Evolutionary conservation across 2,113 vertebrate genomes (phyloP).

Genomic region (Microcebus tavaratra): DNA sequence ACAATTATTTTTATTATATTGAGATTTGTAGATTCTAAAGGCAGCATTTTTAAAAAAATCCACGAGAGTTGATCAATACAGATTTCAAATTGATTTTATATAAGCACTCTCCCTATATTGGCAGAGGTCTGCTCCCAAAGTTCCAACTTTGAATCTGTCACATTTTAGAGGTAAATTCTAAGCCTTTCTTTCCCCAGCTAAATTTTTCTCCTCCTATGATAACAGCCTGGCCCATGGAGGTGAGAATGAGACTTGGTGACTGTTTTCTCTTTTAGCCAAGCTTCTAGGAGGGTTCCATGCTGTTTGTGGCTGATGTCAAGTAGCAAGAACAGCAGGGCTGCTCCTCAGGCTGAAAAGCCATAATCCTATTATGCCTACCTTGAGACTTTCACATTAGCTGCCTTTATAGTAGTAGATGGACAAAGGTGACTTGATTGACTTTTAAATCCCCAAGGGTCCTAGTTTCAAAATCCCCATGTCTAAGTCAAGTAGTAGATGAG

Average conservation of each 20-base stretch:
- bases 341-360: constrained; percentile 25
- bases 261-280: constrained; percentile 36
- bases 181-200: not conserved
- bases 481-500: constrained; percentile 76
- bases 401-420: not conserved
- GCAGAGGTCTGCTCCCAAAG: not conserved
- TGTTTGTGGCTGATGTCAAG: constrained; percentile 57
- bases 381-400: not conserved
- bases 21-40: not conserved
- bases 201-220: not conserved
- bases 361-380: constrained; percentile 73
- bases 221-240: not conserved
- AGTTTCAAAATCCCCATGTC: constrained; percentile 59
- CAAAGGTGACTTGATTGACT: constrained; percentile 68
- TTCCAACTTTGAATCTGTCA: constrained; percentile 17
- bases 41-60: not conserved
- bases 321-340: constrained; percentile 55
- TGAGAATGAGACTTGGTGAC: not conserved
- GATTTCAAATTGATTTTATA: not conserved
- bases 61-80: not conserved
- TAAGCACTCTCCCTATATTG: not conserved
- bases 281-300: not conserved
- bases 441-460: constrained; percentile 73
- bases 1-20: constrained; percentile 15
- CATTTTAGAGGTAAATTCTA: constrained; percentile 1